phyloP scores from a whole-genome alignment of 92 coral and sea anemone genomes.

The Palythoa grandis region DNA sequence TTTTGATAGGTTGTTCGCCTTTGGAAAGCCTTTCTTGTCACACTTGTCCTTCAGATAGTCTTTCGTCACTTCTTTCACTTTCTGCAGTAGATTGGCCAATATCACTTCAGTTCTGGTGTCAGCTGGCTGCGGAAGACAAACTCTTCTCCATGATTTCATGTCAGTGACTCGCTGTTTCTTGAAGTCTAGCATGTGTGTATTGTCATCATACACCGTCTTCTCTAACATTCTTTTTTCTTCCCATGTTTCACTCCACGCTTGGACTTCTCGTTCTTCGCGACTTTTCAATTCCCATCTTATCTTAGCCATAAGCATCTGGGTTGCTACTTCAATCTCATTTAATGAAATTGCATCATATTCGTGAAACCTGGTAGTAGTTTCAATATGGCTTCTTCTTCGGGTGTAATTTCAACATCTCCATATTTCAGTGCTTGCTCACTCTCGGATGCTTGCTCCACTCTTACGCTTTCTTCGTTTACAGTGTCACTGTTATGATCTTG shows the following conservation, averaged over 20 bases:
- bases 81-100: too few species aligned
- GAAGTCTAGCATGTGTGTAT: not conserved
- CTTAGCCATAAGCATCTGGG: slow-evolving; percentile 19
- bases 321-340: slow-evolving; percentile 13
- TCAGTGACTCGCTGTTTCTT: slow-evolving; percentile 1
- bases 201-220: slow-evolving; percentile 2
- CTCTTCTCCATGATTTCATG: slow-evolving; percentile 11
- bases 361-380: slow-evolving; percentile 1
- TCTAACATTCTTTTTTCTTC: slow-evolving; percentile 18
- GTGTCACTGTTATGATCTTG: not conserved
- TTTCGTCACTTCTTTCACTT: too few species aligned
- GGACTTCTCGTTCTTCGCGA: not conserved
- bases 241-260: slow-evolving; percentile 12
- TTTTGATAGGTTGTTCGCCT: too few species aligned
- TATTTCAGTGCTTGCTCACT: not conserved
- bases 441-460: not conserved
- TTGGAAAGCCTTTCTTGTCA: too few species aligned
- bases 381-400: slow-evolving; percentile 8
- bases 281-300: slow-evolving; percentile 3
- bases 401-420: slow-evolving; percentile 15
- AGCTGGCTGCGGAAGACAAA: not conserved
- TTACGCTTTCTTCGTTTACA: not conserved
- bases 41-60: too few species aligned
- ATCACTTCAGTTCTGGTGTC: too few species aligned
- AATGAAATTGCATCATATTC: slow-evolving; percentile 6